Base-by-base conservation (phyloP, 2,113 vertebrate genomes). In the Rhipidura dahli region DNA sequence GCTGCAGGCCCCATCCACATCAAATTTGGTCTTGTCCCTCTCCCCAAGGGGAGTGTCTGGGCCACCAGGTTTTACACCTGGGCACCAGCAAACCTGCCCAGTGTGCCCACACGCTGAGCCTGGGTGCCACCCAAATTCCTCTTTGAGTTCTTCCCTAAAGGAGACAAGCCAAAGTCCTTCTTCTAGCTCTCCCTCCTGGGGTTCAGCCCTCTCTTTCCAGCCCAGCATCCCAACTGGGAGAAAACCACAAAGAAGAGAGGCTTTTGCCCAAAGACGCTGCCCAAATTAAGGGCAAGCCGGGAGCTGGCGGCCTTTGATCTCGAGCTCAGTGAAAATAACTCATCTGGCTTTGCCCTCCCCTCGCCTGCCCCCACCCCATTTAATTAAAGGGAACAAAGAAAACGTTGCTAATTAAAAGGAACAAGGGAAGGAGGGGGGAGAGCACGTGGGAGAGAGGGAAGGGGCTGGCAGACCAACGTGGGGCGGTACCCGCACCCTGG, bases 331-430 rank as follows among this genome's bases (percentile, higher is more conserved):
- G 42, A 77, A 87, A 91, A 97, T 92, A 93, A 95, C 90, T 97
- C 94, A 72, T 95, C 47, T 53, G 89, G 89, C 89, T 86, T 79
- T 22, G 49, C 78, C 85, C 91, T 95, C 76, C 91, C 37, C 83
- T 87, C 37, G 39, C 65, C 87, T 83, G 76, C 90, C 80, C 87
- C 92, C 84, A 31, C 94, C 90, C 84, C 5, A 1, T 47, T 61
- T 97, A 96, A 97, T 97, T 97, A 97, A 77, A 96, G 83, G 92
- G 95, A 97, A 95, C 79, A 95, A 96, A 96, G 94, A 8, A 80
- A 65, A 88, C 93, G 87, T 95, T 96, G 56, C 87, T 97, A 97
- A 97, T 97, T 97, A 96, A 93, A 94, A 92, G 87, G 92, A 90
- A 54, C 59, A 60, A 76, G 92, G 79, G 91, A 68, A 89, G 86